Evolutionary conservation across 2,888 invertebrate species (phyloP).

Genomic region (Watsonalla binaria): DNA sequence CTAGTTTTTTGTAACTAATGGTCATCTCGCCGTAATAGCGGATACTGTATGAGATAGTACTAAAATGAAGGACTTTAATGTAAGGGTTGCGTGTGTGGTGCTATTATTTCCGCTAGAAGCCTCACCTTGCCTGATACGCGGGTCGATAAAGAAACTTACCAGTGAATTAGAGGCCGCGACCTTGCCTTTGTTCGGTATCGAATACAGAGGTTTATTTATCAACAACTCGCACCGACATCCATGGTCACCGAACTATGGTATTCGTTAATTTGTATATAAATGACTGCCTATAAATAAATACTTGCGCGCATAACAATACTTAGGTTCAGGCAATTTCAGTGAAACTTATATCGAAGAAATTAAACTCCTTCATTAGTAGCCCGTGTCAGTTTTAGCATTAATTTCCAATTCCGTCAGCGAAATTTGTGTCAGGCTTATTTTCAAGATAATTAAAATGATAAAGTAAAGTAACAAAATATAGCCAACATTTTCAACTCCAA

Average conservation of each 20-base stretch:
- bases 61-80: slow-evolving; percentile 34
- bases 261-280: not conserved
- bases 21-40: not conserved
- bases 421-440: not conserved
- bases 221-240: not conserved
- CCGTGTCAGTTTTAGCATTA: no score
- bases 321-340: no score
- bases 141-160: slow-evolving; percentile 47
- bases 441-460: not conserved
- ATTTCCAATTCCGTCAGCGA: no score
- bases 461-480: not conserved
- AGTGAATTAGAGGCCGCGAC: slow-evolving; percentile 43
- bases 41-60: not conserved
- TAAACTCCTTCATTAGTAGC: no score
- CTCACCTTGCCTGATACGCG: slow-evolving; percentile 57
- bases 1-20: no score
- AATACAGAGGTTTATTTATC: not conserved
- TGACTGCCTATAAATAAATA: no score
- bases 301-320: no score
- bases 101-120: slow-evolving; percentile 52
- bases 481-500: not conserved
- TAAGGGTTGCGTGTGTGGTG: slow-evolving; percentile 52
- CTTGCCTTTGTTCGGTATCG: slow-evolving; percentile 21
- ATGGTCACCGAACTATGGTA: not conserved
- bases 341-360: no score